These are phyloP conservation scores for Cheumatopsyche charites DNA, from an alignment of 1,140 invertebrate genomes.

Conservation along the genomic window DNA sequence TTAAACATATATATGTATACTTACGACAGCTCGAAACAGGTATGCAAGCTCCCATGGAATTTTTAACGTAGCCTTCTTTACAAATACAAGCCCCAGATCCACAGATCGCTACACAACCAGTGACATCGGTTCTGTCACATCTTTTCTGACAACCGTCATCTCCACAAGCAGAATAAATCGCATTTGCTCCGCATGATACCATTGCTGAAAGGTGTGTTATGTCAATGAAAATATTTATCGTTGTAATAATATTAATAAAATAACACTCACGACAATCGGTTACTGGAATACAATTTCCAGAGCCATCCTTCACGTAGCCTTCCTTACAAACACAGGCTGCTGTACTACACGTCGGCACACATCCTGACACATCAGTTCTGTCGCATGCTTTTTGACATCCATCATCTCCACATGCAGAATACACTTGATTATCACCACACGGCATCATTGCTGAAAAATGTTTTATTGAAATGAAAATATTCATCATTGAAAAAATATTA, in stretches of 20 bases:
- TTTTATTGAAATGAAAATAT: not conserved
- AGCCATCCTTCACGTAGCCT: not conserved
- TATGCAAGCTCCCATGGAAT: not conserved
- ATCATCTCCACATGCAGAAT: not conserved
- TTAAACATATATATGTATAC: not conserved
- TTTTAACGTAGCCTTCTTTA: not conserved
- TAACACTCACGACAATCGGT: not conserved
- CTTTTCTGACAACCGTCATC: not conserved
- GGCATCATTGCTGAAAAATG: not conserved
- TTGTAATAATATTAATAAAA: too few species aligned
- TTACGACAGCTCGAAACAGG: constrained; percentile 1
- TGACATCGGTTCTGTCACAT: not conserved
- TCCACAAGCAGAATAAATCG: not conserved
- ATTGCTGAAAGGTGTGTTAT: too few species aligned
- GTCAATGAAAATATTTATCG: too few species aligned
- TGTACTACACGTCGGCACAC: too few species aligned
- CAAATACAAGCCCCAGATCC: not conserved
- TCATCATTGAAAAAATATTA: too few species aligned
- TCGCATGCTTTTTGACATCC: not conserved
- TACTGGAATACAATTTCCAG: not conserved
- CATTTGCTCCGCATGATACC: not conserved
- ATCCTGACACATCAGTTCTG: not conserved
- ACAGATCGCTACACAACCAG: not conserved
- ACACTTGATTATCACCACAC: not conserved
- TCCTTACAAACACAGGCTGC: too few species aligned